Percentiles rank a stretch among this genome's conserved stretches.
Conservation (phyloP, 2,797 vertebrate genomes). For the Chiloscyllium punctatum region DNA sequence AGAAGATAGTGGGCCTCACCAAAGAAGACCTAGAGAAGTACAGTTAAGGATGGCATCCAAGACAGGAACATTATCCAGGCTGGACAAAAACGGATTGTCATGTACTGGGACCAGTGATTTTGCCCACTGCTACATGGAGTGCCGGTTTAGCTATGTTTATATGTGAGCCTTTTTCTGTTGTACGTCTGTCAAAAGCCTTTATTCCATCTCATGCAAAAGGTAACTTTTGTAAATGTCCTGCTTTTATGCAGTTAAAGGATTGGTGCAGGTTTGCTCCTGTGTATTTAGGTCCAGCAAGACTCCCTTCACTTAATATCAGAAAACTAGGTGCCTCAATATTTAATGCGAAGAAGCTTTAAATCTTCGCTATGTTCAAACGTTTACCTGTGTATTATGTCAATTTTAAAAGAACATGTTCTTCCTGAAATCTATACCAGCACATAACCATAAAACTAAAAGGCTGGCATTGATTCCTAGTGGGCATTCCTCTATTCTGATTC, state of each 20-base stretch:
- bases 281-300: neutral
- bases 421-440: neutral
- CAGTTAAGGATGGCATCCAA: too few relatives aligned
- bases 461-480: neutral
- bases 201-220: neutral
- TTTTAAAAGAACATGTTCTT: neutral
- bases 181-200: neutral
- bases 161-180: neutral
- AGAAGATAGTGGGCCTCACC: too few relatives aligned
- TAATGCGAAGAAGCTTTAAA: neutral
- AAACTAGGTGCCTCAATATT: neutral
- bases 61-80: too few relatives aligned
- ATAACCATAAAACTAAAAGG: neutral
- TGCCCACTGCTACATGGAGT: neutral
- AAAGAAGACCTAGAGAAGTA: too few relatives aligned
- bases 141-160: neutral
- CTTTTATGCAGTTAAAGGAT: neutral
- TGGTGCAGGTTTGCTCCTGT: neutral
- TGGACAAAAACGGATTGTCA: too few relatives aligned
- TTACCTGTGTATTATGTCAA: neutral
- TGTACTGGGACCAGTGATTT: too few relatives aligned
- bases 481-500: neutral
- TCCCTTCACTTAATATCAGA: neutral
- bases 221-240: neutral
- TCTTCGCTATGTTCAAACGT: neutral